Evolutionary conservation across 2,888 invertebrate species (phyloP), one percentile per base, ranked within the genome.

Genomic region (Rhimphoctona megacephalus): DNA sequence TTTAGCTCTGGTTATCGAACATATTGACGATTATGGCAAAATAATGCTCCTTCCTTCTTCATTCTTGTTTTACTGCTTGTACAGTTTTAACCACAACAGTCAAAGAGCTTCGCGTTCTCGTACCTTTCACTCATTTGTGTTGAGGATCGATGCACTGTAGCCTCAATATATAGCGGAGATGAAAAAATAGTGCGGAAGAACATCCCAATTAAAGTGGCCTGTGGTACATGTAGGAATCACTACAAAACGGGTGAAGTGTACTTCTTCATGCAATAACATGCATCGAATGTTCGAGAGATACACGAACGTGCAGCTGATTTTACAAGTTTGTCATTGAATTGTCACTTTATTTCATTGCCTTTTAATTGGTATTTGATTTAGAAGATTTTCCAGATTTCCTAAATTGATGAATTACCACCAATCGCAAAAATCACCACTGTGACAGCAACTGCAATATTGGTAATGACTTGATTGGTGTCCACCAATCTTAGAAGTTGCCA

Each of bases 121-220:
- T 64, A 30, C 54, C 39, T 72, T 49, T 22, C 22, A 49, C 67
- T 77, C 61, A 61, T 49, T 33, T 33, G 76, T 52, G 77, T 78
- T 64, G 52, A 77, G 76, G 54, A 77, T 82, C 76, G 46, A 82
- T 82, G 67, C 61, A 54, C n/a, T 22, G 64, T 19, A 36, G 64
- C 54, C 6, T 66, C 66, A 49, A 19, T 64, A 33, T 64, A 43
- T 83, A 39, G 17, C 43, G 22, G 25, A 46, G 17, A 61, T 25
- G 17, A 78, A 78, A 83, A 83, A 77, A n/a, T 61, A 72, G 72
- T 70, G 64, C 64, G 64, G 72, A 78, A 33, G 66, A 83, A 64
- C 39, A 64, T 78, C 30, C 49, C 49, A 72, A 73, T 73, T 81
- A 49, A 3, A 22, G 22, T 73, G n/a, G 9, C 9, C 17, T 69